These are phyloP conservation scores for Campaea margaritaria DNA, from an alignment of 2,888 invertebrate genomes.

Conservation along the genomic window DNA sequence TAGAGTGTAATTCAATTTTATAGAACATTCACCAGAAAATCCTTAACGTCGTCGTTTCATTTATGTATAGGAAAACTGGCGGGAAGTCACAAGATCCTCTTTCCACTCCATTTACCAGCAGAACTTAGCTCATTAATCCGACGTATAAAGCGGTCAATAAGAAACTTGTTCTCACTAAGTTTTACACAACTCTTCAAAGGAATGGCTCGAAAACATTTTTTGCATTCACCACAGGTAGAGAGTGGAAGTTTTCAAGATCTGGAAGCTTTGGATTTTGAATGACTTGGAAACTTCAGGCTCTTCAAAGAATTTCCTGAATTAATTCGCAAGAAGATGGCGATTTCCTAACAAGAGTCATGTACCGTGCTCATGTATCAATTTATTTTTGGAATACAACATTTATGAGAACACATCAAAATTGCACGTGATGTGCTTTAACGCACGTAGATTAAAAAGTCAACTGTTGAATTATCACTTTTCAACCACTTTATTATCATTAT, in stretches of 20 bases:
- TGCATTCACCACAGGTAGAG: conserved; percentile 36
- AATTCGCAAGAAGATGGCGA: background rate
- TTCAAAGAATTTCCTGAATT: background rate
- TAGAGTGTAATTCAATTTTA: background rate
- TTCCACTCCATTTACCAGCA: conserved; percentile 34
- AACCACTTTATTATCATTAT: too few species aligned
- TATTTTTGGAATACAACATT: too few species aligned
- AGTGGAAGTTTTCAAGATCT: conserved; percentile 23
- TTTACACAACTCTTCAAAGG: conserved; percentile 26
- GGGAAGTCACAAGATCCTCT: conserved; percentile 28
- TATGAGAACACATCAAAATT: too few species aligned
- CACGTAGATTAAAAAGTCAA: too few species aligned
- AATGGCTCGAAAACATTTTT: conserved; percentile 34
- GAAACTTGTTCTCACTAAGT: conserved; percentile 35
- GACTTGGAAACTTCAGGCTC: conserved; percentile 15
- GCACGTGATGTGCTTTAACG: too few species aligned
- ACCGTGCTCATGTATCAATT: too few species aligned
- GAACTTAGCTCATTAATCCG: conserved; percentile 45
- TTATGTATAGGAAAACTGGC: conserved; percentile 10
- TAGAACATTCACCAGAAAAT: background rate
- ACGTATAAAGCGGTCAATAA: conserved; percentile 39
- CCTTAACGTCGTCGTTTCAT: background rate
- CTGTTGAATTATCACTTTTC: too few species aligned
- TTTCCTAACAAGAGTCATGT: too few species aligned
- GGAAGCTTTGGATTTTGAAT: conserved; percentile 12